Conservation (phyloP, 2,797 vertebrate species). For the Cynopterus sphinx region DNA sequence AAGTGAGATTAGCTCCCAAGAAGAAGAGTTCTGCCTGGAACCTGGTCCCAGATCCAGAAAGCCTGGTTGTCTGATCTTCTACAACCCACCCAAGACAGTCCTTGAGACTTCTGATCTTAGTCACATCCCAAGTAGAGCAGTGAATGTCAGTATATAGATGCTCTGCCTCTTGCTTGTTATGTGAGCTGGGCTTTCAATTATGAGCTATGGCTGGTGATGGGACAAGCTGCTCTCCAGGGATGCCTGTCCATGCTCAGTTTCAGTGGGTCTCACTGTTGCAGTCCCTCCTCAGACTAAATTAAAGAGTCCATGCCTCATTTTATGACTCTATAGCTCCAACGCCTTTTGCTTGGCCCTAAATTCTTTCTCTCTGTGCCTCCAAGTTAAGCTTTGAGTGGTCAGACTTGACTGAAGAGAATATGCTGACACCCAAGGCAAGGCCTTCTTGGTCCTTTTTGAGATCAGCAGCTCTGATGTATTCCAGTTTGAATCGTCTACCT, state of each 20-base stretch:
- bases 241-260: not conserved
- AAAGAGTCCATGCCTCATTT: not conserved
- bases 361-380: not conserved
- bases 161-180: not conserved
- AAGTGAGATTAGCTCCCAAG: no score
- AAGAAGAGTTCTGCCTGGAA: no score
- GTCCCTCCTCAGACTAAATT: no score
- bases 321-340: not conserved
- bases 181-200: not conserved
- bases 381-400: no score
- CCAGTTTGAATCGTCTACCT: not conserved
- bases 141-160: not conserved
- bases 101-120: not conserved
- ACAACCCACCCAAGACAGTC: not conserved
- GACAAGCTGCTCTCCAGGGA: not conserved
- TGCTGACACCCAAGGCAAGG: not conserved
- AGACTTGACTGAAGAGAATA: not conserved
- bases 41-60: not conserved
- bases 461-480: not conserved
- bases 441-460: not conserved
- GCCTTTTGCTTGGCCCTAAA: no score
- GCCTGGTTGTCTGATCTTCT: no score
- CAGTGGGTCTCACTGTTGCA: not conserved
- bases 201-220: no score
- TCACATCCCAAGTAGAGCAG: not conserved